phyloP scores from a whole-genome alignment of 92 coral and sea anemone genomes.

The Hydrozoanthus gracilis region DNA sequence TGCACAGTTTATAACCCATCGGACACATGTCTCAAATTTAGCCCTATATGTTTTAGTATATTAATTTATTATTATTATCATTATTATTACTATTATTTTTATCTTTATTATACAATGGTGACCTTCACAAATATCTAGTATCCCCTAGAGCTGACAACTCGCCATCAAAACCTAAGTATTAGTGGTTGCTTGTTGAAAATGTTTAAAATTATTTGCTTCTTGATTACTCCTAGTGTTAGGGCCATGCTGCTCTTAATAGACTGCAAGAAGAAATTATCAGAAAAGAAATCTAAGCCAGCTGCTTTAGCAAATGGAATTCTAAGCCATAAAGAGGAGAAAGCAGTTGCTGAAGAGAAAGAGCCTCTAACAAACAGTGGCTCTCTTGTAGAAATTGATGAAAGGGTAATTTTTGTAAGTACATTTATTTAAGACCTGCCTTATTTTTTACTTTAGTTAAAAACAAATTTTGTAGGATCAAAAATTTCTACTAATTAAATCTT shows the following conservation, averaged over 20 bases:
- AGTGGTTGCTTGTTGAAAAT: background rate
- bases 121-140: no score
- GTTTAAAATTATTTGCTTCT: background rate
- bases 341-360: constrained; percentile 44
- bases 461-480: background rate
- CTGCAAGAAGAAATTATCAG: constrained; percentile 79
- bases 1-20: no score
- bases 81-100: no score
- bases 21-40: no score
- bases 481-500: no score
- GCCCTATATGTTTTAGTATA: no score
- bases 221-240: constrained; percentile 65
- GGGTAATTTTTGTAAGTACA: constrained; percentile 41
- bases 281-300: constrained; percentile 67
- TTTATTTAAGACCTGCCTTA: background rate
- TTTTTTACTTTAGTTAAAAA: background rate
- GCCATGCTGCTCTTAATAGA: constrained; percentile 97
- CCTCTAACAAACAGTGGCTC: constrained; percentile 17
- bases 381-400: constrained; percentile 45
- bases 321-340: constrained; percentile 1
- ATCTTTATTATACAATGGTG: no score
- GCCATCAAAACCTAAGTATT: no score
- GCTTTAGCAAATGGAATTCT: constrained; percentile 15
- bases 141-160: no score
- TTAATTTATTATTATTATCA: no score